Evolutionary conservation across 2,113 vertebrate species (phyloP), one percentile per base, ranked within the genome.

Genomic region (Euleptes europaea): DNA sequence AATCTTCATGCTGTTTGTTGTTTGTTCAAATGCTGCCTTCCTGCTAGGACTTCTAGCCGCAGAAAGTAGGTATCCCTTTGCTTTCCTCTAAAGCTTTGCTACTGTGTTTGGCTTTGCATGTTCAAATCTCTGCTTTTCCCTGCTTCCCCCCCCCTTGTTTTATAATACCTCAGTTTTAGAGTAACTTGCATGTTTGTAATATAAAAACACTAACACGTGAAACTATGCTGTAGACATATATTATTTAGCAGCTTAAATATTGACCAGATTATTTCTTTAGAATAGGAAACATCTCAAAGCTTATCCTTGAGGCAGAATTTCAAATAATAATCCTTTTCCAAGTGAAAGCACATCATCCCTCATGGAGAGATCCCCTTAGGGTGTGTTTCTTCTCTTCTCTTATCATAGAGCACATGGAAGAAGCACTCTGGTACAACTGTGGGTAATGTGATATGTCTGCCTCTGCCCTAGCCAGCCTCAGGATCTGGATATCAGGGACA

Each of bases 11-110:
- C 96, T 97, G 90, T 97, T 96, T 97, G 95, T 97, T 96, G 94
- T 97, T 97, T 98, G 95, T 97, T 90, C 97, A 97, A 97, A 97
- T 93, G 98, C 98, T 96, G 96, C 97, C 97, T 94, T 88, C 95
- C 95, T 97, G 94, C 91, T 97, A 99, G 98, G 98, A 98, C 97
- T 99, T 88, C 97, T 99, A 96, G 98, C 98, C 91, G 98, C 98
- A 95, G 98, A 99, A 98, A 98, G 98, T 99, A 99, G 96, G 98
- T 99, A 98, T 96, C 97, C 93, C 92, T 96, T 94, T 94, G 93
- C 96, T 97, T 96, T 96, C 95, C 96, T 96, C 92, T 95, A 95
- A 95, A 94, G 92, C 95, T 88, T 95, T 89, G 92, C 95, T 94
- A 78, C 93, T 89, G 73, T 95, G 89, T 94, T 88, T 96, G 93